Evolutionary conservation across 2,888 invertebrate genomes (phyloP), one percentile per base, ranked within the genome.

Genomic region (Sicus ferrugineus): DNA sequence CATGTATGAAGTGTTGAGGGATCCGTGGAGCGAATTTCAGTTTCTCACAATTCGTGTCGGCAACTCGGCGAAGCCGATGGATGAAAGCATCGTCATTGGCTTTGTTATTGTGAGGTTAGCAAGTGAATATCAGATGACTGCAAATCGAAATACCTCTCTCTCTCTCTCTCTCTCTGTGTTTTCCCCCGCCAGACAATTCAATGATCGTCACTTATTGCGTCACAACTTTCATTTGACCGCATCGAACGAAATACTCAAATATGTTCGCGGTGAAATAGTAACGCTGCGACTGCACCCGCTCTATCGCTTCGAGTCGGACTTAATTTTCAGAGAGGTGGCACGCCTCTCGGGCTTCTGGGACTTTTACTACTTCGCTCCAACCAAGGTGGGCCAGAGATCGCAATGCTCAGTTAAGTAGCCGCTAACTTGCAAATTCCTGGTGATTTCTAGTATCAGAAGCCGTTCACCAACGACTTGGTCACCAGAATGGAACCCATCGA

Each of bases 401-500:
- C 4, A 38, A 30, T 42, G 31, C 2, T n/a, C 46, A 46, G 9
- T 6, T 14, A 7, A 23, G 21, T 0, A 11, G 21, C 6, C 21
- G 14, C 11, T 52, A 5, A 52, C 9, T 14, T 14, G 3, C 26
- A 5, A 21, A 5, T n/a, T 23, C 54, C 9, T 46, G 46, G 26
- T 5, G 7, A 21, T 54, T 54, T 23, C 11, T 11, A 54, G 54
- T 28, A 54, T 23, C 54, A 28, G 54, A 54, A 54, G 6, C 26
- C 38, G 2, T 52, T 42, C 26, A 62, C 23, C n/a, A 54, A 68
- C 11, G 65, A 65, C 58, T 56, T 81, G 38, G 67, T 72, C 7
- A 50, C 21, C 3, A 74, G 72, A n/a, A 82, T 81, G 81, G 79
- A 81, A 76, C 81, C 81, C 2, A 62, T 82, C 16, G 82, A 81